Evolutionary conservation across 53 echinoderm and acorn worm genomes (phyloP), one percentile per base, ranked within the genome.

Genomic region (Echinarachnius parma): DNA sequence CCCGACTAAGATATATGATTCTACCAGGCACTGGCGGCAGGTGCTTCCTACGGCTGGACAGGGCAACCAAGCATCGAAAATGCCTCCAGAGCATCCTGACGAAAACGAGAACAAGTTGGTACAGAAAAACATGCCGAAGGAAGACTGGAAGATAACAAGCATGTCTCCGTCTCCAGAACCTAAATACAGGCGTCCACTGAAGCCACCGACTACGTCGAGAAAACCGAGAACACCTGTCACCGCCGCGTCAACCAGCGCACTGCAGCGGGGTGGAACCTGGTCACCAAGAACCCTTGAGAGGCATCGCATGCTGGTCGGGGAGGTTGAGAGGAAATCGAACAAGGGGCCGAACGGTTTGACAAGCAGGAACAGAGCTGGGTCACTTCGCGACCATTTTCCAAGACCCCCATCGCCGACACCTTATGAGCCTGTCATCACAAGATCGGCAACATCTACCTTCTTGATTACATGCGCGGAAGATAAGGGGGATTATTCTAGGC

Each of bases 261-360:
- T 14, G 9, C 70, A 21, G 34, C n/a, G 54, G 0, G 53, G 53
- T 34, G 70, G 54, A 13, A 53, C 54, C 11, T 70, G 70, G 70
- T 70, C 70, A 9, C 70, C 70, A 30, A 70, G n/a, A 53, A 70
- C 70, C 10, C 34, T 70, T 2, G 54, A 34, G 22, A 20, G 54
- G 24, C 70, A 70, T 16, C 70, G 70, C 34, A 70, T 70, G 70
- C 7, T 70, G 21, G 22, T 35, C 16, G 24, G n/a, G 9, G 54
- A 20, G 22, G 31, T 34, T 2, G 21, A 5, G 2, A 27, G 45
- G 2, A 64, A 5, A 2, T 26, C 42, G 9, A 1, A 5, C 11
- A 21, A 26, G 15, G n/a, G n/a, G n/a, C n/a, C n/a, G n/a, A 9
- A 27, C 27, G 25, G 21, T 25, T 22, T n/a, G 21, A 2, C 9